Evolutionary conservation across 2,797 vertebrate species (phyloP), one percentile per base, ranked within the genome.

Genomic region (Lutjanus campechanus): DNA sequence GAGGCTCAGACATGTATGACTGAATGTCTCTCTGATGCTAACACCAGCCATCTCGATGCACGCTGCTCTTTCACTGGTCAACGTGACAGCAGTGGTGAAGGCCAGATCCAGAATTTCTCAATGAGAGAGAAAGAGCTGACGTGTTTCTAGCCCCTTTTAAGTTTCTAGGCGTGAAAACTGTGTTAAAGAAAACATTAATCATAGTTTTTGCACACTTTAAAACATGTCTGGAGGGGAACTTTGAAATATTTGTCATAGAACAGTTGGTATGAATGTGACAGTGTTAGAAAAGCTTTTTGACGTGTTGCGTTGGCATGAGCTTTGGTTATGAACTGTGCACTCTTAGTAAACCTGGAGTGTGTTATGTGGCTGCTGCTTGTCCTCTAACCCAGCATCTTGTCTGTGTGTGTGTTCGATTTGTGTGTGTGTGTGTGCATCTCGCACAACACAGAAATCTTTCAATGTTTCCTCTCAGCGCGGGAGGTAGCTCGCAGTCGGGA

Each of bases 401-500:
- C n/a, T n/a, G 68, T 71, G 43, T 78, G 54, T 80, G 17, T 76
- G 77, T 86, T 76, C 79, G 81, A 59, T 65, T 56, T 62, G 51
- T 71, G 44, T 88, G 53, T 76, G 68, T 94, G 87, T 91, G 15
- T 85, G 87, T 94, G 87, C 96, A 93, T 95, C 91, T 95, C 91
- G 92, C 94, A 93, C 87, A 87, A 96, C 96, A 95, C 97, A 99
- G 98, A 99, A 98, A 99, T 99, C 93, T 99, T 99, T 97, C 98
- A 99, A 93, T 99, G 98, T 97, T 99, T 99, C 95, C 97, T 99
- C 95, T 99, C 98, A 97, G 97, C 98, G 80, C 97, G 98, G 89
- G 98, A 99, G 89, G 97, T 97, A 81, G 97, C 97, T 77, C 97
- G 97, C 86, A 97, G 97, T 78, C 96, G 97, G 73, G 98, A 98